A percentile compares a stretch with the other conserved stretches of the same genome.
Conservation (phyloP, 2,888 invertebrate species). For the Reticulitermes lucifugus region DNA sequence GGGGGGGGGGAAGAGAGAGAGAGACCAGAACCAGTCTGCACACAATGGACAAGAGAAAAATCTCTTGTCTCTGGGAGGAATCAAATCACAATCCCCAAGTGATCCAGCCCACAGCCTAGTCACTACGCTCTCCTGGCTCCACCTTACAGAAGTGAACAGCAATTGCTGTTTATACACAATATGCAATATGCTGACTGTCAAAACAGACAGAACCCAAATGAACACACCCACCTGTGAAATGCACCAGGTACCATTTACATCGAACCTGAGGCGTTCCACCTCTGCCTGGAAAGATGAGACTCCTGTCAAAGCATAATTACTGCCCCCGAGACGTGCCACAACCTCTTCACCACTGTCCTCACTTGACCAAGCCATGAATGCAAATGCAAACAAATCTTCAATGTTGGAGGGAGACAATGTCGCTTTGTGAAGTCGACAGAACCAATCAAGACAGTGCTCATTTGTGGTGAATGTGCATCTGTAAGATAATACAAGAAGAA, state of each 20-base stretch:
- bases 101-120: no score
- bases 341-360: constrained; percentile 69
- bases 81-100: no score
- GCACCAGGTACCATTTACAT: constrained; percentile 85
- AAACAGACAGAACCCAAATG: neutral
- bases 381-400: constrained; percentile 90
- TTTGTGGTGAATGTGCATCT: constrained; percentile 89
- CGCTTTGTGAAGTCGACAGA: constrained; percentile 78
- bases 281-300: constrained; percentile 57
- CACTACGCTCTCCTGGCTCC: no score
- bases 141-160: no score
- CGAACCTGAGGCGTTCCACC: constrained; percentile 78
- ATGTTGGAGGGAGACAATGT: constrained; percentile 79
- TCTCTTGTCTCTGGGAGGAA: no score
- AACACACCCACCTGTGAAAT: constrained; percentile 42
- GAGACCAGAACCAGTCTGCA: no score
- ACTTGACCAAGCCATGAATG: constrained; percentile 87
- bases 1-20: no score
- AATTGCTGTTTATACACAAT: no score
- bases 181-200: no score
- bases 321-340: constrained; percentile 53
- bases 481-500: constrained; percentile 56
- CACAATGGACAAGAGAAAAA: no score
- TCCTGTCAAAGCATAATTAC: constrained; percentile 34
- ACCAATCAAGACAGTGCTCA: constrained; percentile 90